Conservation (phyloP, 2,797 vertebrate species). For the Poecilia wingei region DNA sequence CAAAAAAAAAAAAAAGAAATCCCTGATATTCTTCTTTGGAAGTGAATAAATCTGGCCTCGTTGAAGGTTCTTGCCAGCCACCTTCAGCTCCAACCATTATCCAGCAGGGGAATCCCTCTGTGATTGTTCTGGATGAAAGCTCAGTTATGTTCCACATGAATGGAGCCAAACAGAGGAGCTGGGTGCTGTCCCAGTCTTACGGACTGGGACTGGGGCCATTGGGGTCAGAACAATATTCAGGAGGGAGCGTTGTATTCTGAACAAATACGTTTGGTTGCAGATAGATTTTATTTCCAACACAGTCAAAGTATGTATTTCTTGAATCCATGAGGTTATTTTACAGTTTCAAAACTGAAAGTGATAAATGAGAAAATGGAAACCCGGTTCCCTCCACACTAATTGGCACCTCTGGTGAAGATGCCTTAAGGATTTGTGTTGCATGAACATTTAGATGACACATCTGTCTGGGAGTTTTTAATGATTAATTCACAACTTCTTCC, state of each 20-base stretch:
- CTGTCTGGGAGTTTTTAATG: neutral
- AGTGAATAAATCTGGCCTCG: conserved; percentile 11
- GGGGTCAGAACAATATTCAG: conserved; percentile 38
- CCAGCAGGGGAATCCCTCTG: conserved; percentile 50
- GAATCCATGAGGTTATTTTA: neutral
- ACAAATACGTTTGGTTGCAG: neutral
- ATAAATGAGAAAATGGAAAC: neutral
- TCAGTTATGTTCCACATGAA: conserved; percentile 75
- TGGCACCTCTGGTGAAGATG: neutral
- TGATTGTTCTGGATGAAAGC: conserved; percentile 73
- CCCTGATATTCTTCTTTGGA: neutral
- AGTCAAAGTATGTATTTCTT: neutral
- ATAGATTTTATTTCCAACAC: neutral
- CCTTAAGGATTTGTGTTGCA: neutral
- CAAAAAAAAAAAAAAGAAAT: neutral
- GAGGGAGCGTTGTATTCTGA: neutral
- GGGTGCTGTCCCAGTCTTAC: conserved; percentile 62
- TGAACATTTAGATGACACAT: neutral
- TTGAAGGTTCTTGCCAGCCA: conserved; percentile 7
- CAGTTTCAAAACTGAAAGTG: neutral
- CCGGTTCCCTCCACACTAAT: neutral
- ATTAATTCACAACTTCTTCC: neutral
- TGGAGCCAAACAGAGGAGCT: conserved; percentile 69
- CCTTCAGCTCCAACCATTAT: conserved; percentile 18
- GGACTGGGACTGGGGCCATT: conserved; percentile 20